Evolutionary conservation across 2,797 vertebrate genomes (phyloP), one percentile per base, ranked within the genome.

Genomic region (Phalanger gymnotis): DNA sequence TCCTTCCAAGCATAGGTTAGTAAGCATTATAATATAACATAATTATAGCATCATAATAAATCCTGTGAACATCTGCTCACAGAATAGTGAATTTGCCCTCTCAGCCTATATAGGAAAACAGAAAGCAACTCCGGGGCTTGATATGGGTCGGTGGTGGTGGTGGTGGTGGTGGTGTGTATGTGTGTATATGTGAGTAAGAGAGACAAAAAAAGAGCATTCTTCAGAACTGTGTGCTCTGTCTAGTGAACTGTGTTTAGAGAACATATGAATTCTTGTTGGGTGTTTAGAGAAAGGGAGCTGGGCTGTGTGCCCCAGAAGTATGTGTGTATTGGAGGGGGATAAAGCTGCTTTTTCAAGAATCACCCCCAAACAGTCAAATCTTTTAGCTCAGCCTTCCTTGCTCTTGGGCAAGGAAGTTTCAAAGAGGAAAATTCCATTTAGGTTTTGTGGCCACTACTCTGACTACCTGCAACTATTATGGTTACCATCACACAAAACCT

Each of bases 391-490:
- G n/a, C 40, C 81, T 94, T 55, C 2, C 53, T 96, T 95, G 51
- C 14, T 96, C 73, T 92, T 92, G 87, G 90, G 91, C 27, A 54
- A 53, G 4, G 16, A 19, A 91, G 55, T 66, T 96, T 73, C 90
- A 51, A 30, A 73, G 90, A 92, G n/a, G 19, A 94, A 91, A 95
- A 94, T 96, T 96, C 95, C 94, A 93, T 91, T 28, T 93, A 58
- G 92, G 66, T 96, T 73, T 96, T 87, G n/a, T 22, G 0, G n/a
- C 19, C n/a, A 9, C 6, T 5, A 52, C 31, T 5, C 1, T 89
- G 53, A 53, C 53, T 14, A 91, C 30, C 81, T 91, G 31, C 54
- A 91, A 94, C 91, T 5, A 30, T 27, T 11, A 94, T 91, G 16
- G 0, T 16, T 96, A n/a, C 47, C 66, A 7, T 66, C 53, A 90